These are phyloP conservation scores for Magallana gigas DNA, from an alignment of 1,140 invertebrate genomes.

Conservation along the genomic window DNA sequence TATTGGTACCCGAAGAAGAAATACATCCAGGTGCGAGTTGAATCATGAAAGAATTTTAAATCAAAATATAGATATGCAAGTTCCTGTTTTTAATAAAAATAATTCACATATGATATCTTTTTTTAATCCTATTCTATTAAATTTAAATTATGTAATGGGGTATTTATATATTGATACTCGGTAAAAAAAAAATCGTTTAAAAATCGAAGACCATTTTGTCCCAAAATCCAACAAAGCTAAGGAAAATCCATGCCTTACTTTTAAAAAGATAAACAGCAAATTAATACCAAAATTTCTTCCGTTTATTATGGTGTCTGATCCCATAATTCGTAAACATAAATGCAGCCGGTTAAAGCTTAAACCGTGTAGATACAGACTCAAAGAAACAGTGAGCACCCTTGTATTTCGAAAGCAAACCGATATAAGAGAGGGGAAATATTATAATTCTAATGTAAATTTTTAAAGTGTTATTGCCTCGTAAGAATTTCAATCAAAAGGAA, in stretches of 20 bases:
- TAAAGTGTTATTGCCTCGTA: constrained; percentile 57
- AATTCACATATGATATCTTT: not conserved
- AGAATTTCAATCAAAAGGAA: constrained; percentile 41
- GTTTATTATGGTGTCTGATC: constrained; percentile 38
- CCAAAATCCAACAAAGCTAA: not conserved
- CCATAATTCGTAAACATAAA: not conserved
- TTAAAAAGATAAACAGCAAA: constrained; percentile 14
- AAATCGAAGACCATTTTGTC: not conserved
- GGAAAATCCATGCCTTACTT: not conserved
- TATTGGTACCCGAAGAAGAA: not conserved
- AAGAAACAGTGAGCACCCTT: not conserved
- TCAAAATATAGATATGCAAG: not conserved
- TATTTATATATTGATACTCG: not conserved
- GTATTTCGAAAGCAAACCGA: not conserved
- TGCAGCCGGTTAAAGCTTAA: not conserved
- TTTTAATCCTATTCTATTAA: not conserved
- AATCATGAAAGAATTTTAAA: not conserved
- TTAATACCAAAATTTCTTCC: constrained; percentile 42
- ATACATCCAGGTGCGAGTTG: constrained; percentile 20
- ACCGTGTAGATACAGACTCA: constrained; percentile 8
- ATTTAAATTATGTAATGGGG: not conserved
- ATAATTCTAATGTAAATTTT: constrained; percentile 62
- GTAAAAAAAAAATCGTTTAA: not conserved
- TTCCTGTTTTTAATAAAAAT: constrained; percentile 1
- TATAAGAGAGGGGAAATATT: constrained; percentile 28